Base-by-base conservation (phyloP, 2,797 vertebrate species). In the Podarcis siculus region DNA sequence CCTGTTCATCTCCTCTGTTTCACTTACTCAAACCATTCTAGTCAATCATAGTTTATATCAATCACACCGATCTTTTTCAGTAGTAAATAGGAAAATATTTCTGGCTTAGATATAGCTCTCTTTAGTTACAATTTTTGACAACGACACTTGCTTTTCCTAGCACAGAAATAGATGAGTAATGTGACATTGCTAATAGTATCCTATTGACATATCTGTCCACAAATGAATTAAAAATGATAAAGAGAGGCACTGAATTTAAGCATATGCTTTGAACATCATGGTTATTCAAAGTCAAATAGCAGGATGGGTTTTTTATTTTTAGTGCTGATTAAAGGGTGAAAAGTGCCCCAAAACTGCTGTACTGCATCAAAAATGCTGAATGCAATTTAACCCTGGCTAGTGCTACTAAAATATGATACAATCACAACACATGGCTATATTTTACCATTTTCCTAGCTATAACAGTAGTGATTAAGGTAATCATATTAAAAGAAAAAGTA, bases 401-500 rank as follows among this genome's bases (percentile, higher is more conserved):
- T 64, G 5, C 89, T 92, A 94, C 94, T 89, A 89, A 84, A 87
- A 91, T 58, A 91, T 35, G 83, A 90, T 75, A 90, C 76, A 0
- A 87, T 87, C 92, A 91, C 79, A 93, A 27, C 64, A 85, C 55
- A 90, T 45, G 21, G 32, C 6, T 2, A 76, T 91, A 86, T 79
- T 92, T 90, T 79, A 79, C 72, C 91, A 75, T 85, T 89, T 94
- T n/a, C 21, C 73, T 80, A 37, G 0, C 12, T 77, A 88, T 25
- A 89, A 58, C 85, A 82, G 87, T 12, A 69, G 6, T 87, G 93
- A 91, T 87, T 89, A 58, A 87, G 95, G 90, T 13, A 92, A 72
- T 10, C 90, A 7, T 85, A 49, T 82, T 91, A n/a, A 92, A 42
- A 23, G 27, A 67, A 85, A 8, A 64, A 83, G 73, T 1, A 30